Base-by-base conservation (phyloP, 2,888 invertebrate genomes). In the Aethes cnicana region DNA sequence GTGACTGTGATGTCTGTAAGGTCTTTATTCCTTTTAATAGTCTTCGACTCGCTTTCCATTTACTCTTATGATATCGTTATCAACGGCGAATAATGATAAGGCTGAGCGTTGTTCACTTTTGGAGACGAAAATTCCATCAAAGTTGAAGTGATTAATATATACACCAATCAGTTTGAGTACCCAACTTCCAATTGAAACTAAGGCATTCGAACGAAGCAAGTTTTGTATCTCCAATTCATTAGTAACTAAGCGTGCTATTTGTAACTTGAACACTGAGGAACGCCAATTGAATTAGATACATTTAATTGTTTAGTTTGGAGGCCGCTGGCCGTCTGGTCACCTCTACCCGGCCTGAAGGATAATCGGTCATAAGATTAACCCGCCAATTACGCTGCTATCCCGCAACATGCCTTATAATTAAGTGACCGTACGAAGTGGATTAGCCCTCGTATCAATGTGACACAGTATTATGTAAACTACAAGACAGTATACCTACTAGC, bases 1-100 rank as follows among this genome's bases (percentile, higher is more conserved):
- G 71, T 75, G 77, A 74, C 69, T 74, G 65, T 60, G 69, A 69
- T 68, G 68, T 66, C 70, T 64, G 71, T 68, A 66, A 73, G 76
- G 71, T 70, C 74, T 77, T 81, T 74, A 80, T 79, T 81, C 75
- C 75, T 79, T 79, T 78, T 82, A 81, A 84, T 83, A 80, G 77
- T 81, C 81, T 74, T 71, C 72, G 66, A 73, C 68, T 77, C 74
- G 70, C 68, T 61, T 57, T 70, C 65, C 63, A 69, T 72, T 67
- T 63, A 33, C 59, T 70, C 61, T 68, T 69, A 69, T 47, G 60
- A 68, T 69, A 68, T 66, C 71, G 59, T 77, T 71, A 73, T 65
- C 55, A 59, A 53, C 54, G 56, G 25, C 54, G 61, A 65, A 62
- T 63, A 69, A 60, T 60, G 55, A 25, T 20, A 37, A 25, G 25